phyloP scores from a whole-genome alignment of 1,140 invertebrate genomes.

The Pseudomyrmex sp. region DNA sequence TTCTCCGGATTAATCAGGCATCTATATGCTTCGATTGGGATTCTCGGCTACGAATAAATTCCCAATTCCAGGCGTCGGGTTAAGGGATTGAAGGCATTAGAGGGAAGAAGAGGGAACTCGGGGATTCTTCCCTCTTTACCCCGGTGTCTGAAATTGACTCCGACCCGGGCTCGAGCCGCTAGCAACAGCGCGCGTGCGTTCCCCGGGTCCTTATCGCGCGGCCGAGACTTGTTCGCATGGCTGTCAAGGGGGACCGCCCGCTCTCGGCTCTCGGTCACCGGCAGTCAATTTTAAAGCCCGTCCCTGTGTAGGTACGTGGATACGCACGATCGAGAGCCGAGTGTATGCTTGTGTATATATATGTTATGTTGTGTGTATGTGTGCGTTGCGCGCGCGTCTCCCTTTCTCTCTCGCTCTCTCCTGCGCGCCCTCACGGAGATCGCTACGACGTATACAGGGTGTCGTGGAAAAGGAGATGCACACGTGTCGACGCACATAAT shows the following conservation, averaged over 20 bases:
- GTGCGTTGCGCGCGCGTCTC: conserved; percentile 38
- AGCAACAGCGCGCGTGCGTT: conserved; percentile 74
- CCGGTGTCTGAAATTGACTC: conserved; percentile 70
- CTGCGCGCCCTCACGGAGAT: conserved; percentile 24
- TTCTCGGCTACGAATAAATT: not conserved
- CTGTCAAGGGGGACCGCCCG: conserved; percentile 76
- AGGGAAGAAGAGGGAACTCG: not conserved
- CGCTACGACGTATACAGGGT: conserved; percentile 21
- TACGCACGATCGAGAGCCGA: conserved; percentile 17
- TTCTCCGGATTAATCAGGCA: not conserved
- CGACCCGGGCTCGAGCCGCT: conserved; percentile 59
- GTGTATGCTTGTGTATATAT: no score
- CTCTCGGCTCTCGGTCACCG: conserved; percentile 66
- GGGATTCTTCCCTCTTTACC: conserved; percentile 36
- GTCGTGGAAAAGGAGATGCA: conserved; percentile 38
- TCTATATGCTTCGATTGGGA: no score
- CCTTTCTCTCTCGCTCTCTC: conserved; percentile 43
- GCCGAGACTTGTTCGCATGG: conserved; percentile 76
- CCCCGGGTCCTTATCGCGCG: conserved; percentile 75
- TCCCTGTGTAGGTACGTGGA: conserved; percentile 37
- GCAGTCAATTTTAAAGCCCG: conserved; percentile 74
- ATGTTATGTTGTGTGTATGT: not conserved
- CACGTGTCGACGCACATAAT: not conserved
- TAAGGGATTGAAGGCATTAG: conserved; percentile 31
- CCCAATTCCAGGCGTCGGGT: not conserved